Evolutionary conservation across 2,888 invertebrate genomes (phyloP), one percentile per base, ranked within the genome.

Genomic region (Rhamnusium bicolor): DNA sequence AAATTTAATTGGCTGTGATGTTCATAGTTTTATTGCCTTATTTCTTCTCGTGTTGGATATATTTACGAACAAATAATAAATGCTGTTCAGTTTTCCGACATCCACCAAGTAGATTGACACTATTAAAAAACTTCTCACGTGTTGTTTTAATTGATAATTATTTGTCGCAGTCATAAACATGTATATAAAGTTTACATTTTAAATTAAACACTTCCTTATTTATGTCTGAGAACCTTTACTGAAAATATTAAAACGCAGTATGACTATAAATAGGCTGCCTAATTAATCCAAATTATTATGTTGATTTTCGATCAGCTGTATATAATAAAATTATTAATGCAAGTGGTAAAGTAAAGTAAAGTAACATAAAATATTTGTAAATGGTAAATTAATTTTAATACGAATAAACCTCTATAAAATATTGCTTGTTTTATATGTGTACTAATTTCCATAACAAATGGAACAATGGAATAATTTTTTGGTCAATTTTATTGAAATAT

Each of bases 1-100:
- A 80, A 79, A 81, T 81, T 82, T 82, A 82, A 82, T 82, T 82
- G 81, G 81, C 79, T 80, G 81, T 75, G 77, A 81, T 80, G 81
- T 79, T 79, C 71, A 71, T 61, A 61, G 58, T 74, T 78, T 78
- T 78, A 72, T 76, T 74, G 62, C 74, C 74, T 73, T 75, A 71
- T 77, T 77, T 72, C 53, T 68, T 72, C 68, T 70, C 76, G 67
- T 76, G 74, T 53, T 53, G 76, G 70, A 61, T 51, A 65, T 76
- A 68, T 74, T 69, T 72, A 71, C 76, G 74, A 65, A 71, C 18
- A 19, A 56, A 56, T 68, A 68, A 68, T 60, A 68, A 40, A 21
- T 58, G 46, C 49, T 46, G 40, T 58, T 27, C 47, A 40, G 46
- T 46, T 58, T 47, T 58, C 46, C 47, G 56, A 68, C 58, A 47